Evolutionary conservation across 2,797 vertebrate species (phyloP), one percentile per base, ranked within the genome.

Genomic region (Antennarius maculatus): DNA sequence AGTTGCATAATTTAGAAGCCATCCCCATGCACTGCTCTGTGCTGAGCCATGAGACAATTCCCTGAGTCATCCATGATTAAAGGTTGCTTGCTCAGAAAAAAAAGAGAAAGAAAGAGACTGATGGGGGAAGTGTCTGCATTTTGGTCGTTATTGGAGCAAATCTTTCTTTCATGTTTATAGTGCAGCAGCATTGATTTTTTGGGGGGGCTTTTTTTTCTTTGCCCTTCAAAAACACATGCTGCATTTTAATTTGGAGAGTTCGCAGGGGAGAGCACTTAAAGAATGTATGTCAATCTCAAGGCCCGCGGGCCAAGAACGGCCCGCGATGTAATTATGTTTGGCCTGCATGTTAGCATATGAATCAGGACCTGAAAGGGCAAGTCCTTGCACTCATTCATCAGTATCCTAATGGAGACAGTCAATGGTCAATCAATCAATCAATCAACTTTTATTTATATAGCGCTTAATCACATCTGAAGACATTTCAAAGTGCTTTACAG

Each of bases 101-200:
- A 23, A 23, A 23, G 23, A 18, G 34, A 52, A 14, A 54, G 17
- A 57, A 42, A 37, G 53, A 37, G 46, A 16, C n/a, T 7, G 23
- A 34, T 34, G 16, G 52, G 37, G 59, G 28, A 50, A 37, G 43
- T 0, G 51, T 48, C 72, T 54, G 71, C 49, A 10, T 79, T 89
- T 75, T 23, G 23, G 50, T 60, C 69, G 52, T 80, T 56, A 62
- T 86, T 59, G 31, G 53, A 81, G 80, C 80, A 86, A 91, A 93
- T 92, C 89, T 90, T 85, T 80, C 86, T 82, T 85, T 73, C 81
- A 56, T 86, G 89, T 92, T 91, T 87, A 88, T 54, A 51, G 64
- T 31, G 39, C 57, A 71, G 68, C 67, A 71, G 69, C 23, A 23
- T 23, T 23, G 23, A 23, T 23, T 23, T 23, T 23, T 23, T 23